Evolutionary conservation across 2,888 invertebrate species (phyloP), one percentile per base, ranked within the genome.

Genomic region (Epirrhoe alternata): DNA sequence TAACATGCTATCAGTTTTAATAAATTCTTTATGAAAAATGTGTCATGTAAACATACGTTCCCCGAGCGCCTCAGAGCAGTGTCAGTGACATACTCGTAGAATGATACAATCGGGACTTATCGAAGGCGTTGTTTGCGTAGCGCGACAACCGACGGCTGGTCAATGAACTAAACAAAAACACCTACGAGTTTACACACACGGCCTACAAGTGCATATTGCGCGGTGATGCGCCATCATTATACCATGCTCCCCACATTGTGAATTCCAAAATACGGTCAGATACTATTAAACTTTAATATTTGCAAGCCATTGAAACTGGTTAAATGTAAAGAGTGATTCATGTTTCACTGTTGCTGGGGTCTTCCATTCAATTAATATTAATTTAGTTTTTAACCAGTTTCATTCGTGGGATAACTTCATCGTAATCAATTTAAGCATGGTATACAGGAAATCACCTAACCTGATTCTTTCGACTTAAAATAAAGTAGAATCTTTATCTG

Each of bases 161-260:
- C 92, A 92, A 89, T 91, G 92, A 92, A 92, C 92, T 87, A 92
- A 92, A 91, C 86, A 90, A 89, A 91, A 91, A 89, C 89, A 89
- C 86, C 86, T 87, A 86, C 87, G 83, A 81, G 80, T 76, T 83
- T 81, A 83, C 78, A 83, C 78, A 83, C 79, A 78, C 75, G 78
- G 75, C 70, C 71, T 70, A 78, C 77, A 73, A 72, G 72, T 75
- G 77, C 77, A 76, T 77, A 73, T 71, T 74, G 76, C 75, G 74
- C 73, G 60, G 30, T 61, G 49, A 60, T 42, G 66, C 61, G 47
- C 68, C 45, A 10, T 56, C 47, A 50, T 61, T 62, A 31, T 38
- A 30, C 42, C 38, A 33, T 54, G 49, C 54, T 45, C 35, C 51
- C 45, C n/a, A 35, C 33, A 35, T 38, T 52, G n/a, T 53, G 0